Conservation (phyloP, 2,797 vertebrate species). For the Furcifer pardalis region DNA sequence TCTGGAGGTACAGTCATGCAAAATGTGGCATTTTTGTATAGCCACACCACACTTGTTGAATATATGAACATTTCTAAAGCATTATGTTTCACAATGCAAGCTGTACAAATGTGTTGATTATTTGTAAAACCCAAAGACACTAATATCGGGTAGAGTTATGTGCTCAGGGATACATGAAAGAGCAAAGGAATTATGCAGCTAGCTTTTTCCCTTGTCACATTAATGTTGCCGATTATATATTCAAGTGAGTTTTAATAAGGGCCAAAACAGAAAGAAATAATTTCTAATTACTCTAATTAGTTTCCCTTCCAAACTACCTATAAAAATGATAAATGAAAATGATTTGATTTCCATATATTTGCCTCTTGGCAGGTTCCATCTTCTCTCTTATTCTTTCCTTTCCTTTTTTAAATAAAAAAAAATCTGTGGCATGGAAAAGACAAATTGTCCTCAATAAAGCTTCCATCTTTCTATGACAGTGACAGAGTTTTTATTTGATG, state of each 20-base stretch:
- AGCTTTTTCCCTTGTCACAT: slow-evolving; percentile 46
- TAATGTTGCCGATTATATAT: slow-evolving; percentile 55
- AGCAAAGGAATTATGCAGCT: slow-evolving; percentile 26
- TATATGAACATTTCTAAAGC: too few species aligned
- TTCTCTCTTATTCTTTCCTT: too few species aligned
- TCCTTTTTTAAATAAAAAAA: too few species aligned
- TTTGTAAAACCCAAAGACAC: slow-evolving; percentile 23
- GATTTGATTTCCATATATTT: slow-evolving; percentile 64
- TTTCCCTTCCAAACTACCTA: slow-evolving; percentile 55
- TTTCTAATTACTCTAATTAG: slow-evolving; percentile 70
- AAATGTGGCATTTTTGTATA: too few species aligned
- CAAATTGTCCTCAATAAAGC: slow-evolving; percentile 30
- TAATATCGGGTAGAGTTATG: slow-evolving; percentile 18
- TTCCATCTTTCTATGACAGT: slow-evolving; percentile 1
- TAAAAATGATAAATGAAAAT: slow-evolving; percentile 64
- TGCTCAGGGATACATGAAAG: not conserved
- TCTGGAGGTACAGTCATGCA: too few species aligned
- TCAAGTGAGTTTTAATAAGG: slow-evolving; percentile 59
- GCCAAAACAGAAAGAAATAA: slow-evolving; percentile 57
- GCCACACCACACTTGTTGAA: too few species aligned
- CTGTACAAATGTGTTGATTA: not conserved
- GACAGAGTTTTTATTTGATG: slow-evolving; percentile 26
- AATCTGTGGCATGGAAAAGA: slow-evolving; percentile 30
- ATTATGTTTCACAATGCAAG: too few species aligned
- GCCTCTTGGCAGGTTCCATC: slow-evolving; percentile 24